phyloP scores from a whole-genome alignment of 2,797 vertebrate genomes.

The Buphagus erythrorhynchus region DNA sequence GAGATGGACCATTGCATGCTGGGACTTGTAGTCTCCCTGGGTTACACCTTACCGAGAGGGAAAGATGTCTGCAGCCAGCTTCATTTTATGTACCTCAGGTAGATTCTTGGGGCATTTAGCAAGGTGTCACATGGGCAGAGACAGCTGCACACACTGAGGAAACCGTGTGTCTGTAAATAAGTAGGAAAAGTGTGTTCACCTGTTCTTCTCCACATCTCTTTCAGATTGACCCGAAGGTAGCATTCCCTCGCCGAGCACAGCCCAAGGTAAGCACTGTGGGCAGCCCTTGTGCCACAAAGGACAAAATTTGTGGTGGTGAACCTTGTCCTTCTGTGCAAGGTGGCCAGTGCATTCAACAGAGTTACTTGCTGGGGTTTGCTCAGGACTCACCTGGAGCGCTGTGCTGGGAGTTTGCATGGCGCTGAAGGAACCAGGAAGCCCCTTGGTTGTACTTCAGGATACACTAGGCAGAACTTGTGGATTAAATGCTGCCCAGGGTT shows the following conservation, averaged over 20 bases:
- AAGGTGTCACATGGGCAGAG: background rate
- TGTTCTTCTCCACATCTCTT: conserved; percentile 47
- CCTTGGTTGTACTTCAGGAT: background rate
- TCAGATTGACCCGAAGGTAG: conserved; percentile 99
- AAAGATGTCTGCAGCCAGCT: conserved; percentile 21
- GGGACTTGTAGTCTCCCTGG: conserved; percentile 58
- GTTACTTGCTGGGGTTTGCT: background rate
- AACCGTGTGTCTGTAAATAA: background rate
- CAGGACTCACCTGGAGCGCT: rapidly evolving
- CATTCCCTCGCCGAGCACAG: conserved; percentile 96
- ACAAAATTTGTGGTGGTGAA: background rate
- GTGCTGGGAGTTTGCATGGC: background rate
- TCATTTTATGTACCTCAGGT: background rate
- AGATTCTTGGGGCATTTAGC: background rate
- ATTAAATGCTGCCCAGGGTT: background rate
- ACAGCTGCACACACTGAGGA: rapidly evolving
- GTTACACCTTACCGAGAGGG: background rate
- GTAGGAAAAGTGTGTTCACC: background rate
- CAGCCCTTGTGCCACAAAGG: background rate
- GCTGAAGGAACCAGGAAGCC: background rate
- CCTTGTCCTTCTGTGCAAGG: background rate
- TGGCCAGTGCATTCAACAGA: rapidly evolving
- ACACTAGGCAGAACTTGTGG: background rate
- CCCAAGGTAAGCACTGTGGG: conserved; percentile 88
- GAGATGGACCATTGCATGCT: conserved; percentile 44